Conservation (phyloP, 1,140 invertebrate genomes). For the Drosophila sproati region DNA sequence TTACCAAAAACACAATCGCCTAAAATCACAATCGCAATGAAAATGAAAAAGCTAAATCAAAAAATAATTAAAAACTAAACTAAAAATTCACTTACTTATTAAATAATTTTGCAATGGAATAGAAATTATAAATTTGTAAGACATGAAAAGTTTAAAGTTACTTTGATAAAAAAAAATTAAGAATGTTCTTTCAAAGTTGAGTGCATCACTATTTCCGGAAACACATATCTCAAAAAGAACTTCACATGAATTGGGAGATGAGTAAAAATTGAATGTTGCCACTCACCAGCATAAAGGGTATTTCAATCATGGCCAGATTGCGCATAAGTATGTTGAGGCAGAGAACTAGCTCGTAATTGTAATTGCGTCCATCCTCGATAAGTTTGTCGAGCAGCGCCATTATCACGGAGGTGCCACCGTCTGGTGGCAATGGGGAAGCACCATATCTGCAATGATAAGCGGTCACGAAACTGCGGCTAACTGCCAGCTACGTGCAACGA, state of each 20-base stretch:
- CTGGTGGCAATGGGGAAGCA: slow-evolving; percentile 75
- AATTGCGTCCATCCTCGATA: slow-evolving; percentile 86
- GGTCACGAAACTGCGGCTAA: slow-evolving; percentile 35
- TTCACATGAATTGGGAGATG: too few species aligned
- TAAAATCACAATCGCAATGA: not conserved
- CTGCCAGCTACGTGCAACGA: slow-evolving; percentile 9
- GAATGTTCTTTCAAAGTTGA: too few species aligned
- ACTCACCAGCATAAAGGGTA: slow-evolving; percentile 80
- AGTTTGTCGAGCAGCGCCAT: slow-evolving; percentile 87
- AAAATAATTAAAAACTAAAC: too few species aligned
- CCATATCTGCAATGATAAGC: slow-evolving; percentile 77
- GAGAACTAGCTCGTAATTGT: slow-evolving; percentile 88
- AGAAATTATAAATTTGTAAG: too few species aligned
- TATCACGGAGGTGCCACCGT: slow-evolving; percentile 78
- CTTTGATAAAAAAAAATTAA: too few species aligned
- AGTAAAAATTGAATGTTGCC: not conserved
- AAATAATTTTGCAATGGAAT: too few species aligned
- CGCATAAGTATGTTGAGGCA: slow-evolving; percentile 89
- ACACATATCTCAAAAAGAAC: not conserved
- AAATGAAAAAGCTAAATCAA: too few species aligned
- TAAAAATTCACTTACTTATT: too few species aligned
- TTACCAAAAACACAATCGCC: not conserved
- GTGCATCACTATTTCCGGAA: not conserved
- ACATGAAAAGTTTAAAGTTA: too few species aligned
- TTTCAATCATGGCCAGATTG: slow-evolving; percentile 86